phyloP scores from a whole-genome alignment of 2,888 invertebrate species.

The Escarpia spicata region DNA sequence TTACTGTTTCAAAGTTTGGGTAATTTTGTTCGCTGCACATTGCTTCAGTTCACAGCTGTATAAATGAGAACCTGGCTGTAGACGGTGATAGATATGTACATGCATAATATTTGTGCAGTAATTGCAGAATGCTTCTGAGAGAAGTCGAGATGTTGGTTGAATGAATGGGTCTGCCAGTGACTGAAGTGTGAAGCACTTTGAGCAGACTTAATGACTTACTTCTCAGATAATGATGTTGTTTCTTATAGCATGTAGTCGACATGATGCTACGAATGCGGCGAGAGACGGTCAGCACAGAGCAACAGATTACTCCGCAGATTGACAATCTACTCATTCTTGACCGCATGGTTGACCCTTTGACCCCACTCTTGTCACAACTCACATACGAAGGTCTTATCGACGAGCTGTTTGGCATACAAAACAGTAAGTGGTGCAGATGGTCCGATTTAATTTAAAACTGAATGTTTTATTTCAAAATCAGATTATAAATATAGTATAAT shows the following conservation, averaged over 20 bases:
- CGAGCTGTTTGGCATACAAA: slow-evolving; percentile 88
- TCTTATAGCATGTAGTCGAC: slow-evolving; percentile 81
- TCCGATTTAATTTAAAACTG: not conserved
- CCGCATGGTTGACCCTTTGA: slow-evolving; percentile 88
- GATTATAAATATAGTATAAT: not conserved
- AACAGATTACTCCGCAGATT: slow-evolving; percentile 74
- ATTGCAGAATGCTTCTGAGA: no score
- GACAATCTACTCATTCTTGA: slow-evolving; percentile 92
- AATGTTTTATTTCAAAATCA: not conserved
- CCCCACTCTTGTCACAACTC: slow-evolving; percentile 91
- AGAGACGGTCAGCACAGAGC: slow-evolving; percentile 71
- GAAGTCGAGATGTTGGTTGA: no score
- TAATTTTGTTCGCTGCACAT: no score
- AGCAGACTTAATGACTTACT: not conserved
- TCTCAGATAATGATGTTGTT: slow-evolving; percentile 18
- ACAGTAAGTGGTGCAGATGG: slow-evolving; percentile 54
- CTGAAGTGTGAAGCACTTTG: no score
- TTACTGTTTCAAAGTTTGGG: no score
- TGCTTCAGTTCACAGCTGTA: no score
- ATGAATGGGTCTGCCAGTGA: no score
- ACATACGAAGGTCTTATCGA: slow-evolving; percentile 98
- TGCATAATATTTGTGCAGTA: no score
- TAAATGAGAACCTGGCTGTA: no score
- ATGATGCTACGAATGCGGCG: slow-evolving; percentile 77
- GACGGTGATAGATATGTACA: no score